Percentiles rank a stretch among this genome's conserved stretches.
Evolutionary conservation across 1,140 invertebrate species (phyloP).

Genomic region (Chrysomallon squamiferum): DNA sequence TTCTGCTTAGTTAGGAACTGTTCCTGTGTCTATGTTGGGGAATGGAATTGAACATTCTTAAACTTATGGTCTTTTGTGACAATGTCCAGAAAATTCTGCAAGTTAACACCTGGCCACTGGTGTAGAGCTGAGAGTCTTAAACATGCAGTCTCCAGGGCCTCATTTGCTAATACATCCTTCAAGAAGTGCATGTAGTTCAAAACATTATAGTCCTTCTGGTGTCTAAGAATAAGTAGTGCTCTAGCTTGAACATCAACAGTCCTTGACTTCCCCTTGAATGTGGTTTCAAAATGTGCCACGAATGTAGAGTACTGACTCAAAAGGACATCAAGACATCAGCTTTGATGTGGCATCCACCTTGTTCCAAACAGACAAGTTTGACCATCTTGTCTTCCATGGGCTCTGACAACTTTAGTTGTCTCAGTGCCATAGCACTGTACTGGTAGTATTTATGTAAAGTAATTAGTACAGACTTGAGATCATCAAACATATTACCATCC

Average conservation of each 20-base stretch:
- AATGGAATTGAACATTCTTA: constrained; percentile 5
- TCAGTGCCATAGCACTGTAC: constrained; percentile 7
- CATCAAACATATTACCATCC: constrained; percentile 8
- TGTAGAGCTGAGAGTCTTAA: not conserved
- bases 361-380: constrained; percentile 11
- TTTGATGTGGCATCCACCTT: constrained; percentile 12
- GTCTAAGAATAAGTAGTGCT: not conserved
- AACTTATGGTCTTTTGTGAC: not conserved
- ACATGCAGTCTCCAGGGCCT: constrained; percentile 9
- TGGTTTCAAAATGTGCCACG: constrained; percentile 13
- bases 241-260: not conserved
- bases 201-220: constrained; percentile 9
- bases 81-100: not conserved
- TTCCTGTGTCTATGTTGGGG: constrained; percentile 1
- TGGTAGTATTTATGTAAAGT: constrained; percentile 11
- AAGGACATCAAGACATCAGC: constrained; percentile 5
- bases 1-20: constrained; percentile 4
- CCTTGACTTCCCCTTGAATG: not conserved
- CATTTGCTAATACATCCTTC: constrained; percentile 11
- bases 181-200: constrained; percentile 16
- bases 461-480: constrained; percentile 11
- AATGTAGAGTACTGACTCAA: constrained; percentile 6
- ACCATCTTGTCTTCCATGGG: constrained; percentile 16
- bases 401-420: constrained; percentile 8
- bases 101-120: not conserved